phyloP scores from a whole-genome alignment of 2,888 invertebrate genomes.

The Scaptomyza cyrtandrae region DNA sequence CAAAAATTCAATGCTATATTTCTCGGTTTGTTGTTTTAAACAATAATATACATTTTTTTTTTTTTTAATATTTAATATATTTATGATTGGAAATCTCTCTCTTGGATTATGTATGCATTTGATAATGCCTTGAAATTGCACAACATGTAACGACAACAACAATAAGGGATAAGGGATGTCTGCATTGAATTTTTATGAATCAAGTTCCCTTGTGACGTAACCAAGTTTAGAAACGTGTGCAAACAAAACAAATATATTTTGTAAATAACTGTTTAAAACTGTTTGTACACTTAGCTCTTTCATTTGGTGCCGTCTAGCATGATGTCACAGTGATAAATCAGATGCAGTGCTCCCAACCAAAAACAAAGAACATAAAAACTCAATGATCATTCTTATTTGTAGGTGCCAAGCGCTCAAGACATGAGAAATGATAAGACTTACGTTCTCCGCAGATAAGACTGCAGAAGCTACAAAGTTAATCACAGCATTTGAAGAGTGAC shows the following conservation, averaged over 20 bases:
- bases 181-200: constrained; percentile 34
- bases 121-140: constrained; percentile 38
- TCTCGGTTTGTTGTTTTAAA: constrained; percentile 41
- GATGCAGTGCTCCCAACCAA: constrained; percentile 19
- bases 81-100: constrained; percentile 13
- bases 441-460: constrained; percentile 60
- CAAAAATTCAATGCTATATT: constrained; percentile 52
- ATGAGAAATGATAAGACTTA: constrained; percentile 42
- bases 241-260: constrained; percentile 17
- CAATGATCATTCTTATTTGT: background rate
- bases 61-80: constrained; percentile 19
- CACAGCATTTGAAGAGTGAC: constrained; percentile 60
- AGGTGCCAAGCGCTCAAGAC: background rate
- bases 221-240: constrained; percentile 4
- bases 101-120: constrained; percentile 7
- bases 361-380: too few species aligned
- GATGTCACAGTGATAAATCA: constrained; percentile 71
- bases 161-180: constrained; percentile 11
- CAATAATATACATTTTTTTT: constrained; percentile 42
- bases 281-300: background rate
- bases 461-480: constrained; percentile 40
- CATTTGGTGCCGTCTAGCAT: constrained; percentile 41
- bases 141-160: constrained; percentile 19
- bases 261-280: constrained; percentile 21
- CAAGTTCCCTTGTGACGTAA: constrained; percentile 20